These are phyloP conservation scores for Netelia melanura DNA, from an alignment of 2,888 invertebrate species.

Conservation along the genomic window DNA sequence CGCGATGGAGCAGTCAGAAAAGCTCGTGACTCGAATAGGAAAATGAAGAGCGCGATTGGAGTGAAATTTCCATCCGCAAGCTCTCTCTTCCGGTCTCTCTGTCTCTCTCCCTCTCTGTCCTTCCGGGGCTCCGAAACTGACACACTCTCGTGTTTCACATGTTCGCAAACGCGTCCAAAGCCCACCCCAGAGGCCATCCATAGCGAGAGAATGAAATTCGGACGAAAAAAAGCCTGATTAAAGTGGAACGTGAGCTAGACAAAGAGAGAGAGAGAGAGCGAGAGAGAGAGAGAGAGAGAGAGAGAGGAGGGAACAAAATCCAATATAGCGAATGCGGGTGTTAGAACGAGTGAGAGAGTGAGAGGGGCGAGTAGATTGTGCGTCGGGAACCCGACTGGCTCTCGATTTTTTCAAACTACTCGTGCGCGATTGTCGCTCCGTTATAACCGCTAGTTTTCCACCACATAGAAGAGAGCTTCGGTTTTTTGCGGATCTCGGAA, in stretches of 20 bases:
- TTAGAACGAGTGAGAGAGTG: constrained; percentile 2
- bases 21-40: constrained; percentile 60
- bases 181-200: constrained; percentile 33
- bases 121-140: constrained; percentile 1
- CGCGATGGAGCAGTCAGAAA: constrained; percentile 22
- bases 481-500: constrained; percentile 31
- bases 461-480: constrained; percentile 46
- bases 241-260: constrained; percentile 47
- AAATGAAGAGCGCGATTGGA: constrained; percentile 57
- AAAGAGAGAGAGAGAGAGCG: constrained; percentile 15
- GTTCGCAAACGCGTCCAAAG: constrained; percentile 48
- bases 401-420: constrained; percentile 48
- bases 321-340: constrained; percentile 2
- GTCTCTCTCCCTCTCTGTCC: constrained; percentile 21
- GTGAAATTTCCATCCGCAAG: constrained; percentile 61
- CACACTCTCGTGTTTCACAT: constrained; percentile 53
- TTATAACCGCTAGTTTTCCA: constrained; percentile 50
- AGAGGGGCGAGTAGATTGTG: constrained; percentile 23
- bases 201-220: constrained; percentile 50
- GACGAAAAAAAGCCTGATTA: constrained; percentile 55
- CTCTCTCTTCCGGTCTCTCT: constrained; percentile 12
- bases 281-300: constrained; percentile 18
- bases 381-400: constrained; percentile 34
- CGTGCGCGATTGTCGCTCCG: constrained; percentile 43
- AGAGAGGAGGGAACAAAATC: constrained; percentile 36